A percentile compares a stretch with the other conserved stretches of the same genome.
Conservation (phyloP, 2,797 vertebrate genomes). For the Sparus aurata region DNA sequence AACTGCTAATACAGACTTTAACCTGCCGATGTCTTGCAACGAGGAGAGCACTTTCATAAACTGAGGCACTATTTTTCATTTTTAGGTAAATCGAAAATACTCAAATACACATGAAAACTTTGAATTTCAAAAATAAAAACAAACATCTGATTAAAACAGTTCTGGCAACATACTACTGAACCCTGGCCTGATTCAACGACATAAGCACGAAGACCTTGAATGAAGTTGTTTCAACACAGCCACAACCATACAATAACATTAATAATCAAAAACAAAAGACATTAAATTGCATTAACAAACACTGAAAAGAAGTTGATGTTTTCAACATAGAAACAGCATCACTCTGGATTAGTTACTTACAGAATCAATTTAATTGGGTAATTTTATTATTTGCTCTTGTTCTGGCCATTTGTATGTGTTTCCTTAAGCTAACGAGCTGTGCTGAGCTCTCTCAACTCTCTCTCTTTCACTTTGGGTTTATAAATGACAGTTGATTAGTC, state of each 20-base stretch:
- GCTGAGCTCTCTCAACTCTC: background rate
- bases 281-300: too few relatives aligned
- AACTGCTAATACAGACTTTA: constrained; percentile 8
- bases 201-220: background rate
- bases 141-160: background rate
- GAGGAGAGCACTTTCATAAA: background rate
- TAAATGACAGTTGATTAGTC: background rate
- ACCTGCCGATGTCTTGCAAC: background rate
- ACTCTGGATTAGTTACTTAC: too few relatives aligned
- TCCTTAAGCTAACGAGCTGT: background rate
- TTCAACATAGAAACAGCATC: too few relatives aligned
- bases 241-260: background rate
- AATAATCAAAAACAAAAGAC: too few relatives aligned
- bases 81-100: background rate
- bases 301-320: too few relatives aligned
- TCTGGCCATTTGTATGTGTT: background rate
- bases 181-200: background rate
- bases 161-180: background rate
- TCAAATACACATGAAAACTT: background rate
- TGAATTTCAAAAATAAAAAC: background rate
- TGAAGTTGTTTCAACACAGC: background rate
- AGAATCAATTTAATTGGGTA: too few relatives aligned
- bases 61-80: background rate
- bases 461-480: background rate
- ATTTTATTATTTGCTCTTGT: too few relatives aligned